Evolutionary conservation across 2,797 vertebrate genomes (phyloP).

Genomic region (Microctenopoma stevenorrisi): DNA sequence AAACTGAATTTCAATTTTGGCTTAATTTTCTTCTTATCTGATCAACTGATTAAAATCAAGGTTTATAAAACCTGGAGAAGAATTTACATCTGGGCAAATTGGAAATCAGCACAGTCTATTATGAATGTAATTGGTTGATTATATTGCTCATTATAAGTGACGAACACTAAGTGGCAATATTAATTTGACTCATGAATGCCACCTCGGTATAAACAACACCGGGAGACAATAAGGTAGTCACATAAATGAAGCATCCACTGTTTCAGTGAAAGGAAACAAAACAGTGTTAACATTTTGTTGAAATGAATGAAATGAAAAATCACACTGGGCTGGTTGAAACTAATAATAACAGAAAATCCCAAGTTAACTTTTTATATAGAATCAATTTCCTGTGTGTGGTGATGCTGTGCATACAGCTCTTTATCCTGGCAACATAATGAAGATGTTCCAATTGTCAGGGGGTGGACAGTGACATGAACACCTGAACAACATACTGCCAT

Average conservation of each 20-base stretch:
- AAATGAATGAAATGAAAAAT: slow-evolving; percentile 17
- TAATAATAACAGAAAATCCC: slow-evolving; percentile 28
- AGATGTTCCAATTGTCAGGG: slow-evolving; percentile 16
- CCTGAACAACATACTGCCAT: slow-evolving; percentile 26
- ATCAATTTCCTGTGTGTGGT: slow-evolving; percentile 11
- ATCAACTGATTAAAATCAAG: slow-evolving; percentile 45
- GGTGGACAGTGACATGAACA: slow-evolving; percentile 33
- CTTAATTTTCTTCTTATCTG: slow-evolving; percentile 38
- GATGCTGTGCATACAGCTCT: neutral
- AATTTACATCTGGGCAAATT: slow-evolving; percentile 67
- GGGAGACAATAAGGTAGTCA: slow-evolving; percentile 42
- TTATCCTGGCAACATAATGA: slow-evolving; percentile 23
- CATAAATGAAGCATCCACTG: slow-evolving; percentile 22
- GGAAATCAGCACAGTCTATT: slow-evolving; percentile 69
- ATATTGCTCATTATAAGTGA: slow-evolving; percentile 75
- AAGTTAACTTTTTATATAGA: slow-evolving; percentile 23
- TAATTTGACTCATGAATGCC: slow-evolving; percentile 76
- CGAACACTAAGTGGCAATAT: slow-evolving; percentile 74
- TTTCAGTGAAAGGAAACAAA: slow-evolving; percentile 29
- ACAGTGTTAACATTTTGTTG: slow-evolving; percentile 24
- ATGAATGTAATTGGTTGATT: slow-evolving; percentile 75
- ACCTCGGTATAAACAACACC: slow-evolving; percentile 66
- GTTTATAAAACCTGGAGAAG: slow-evolving; percentile 46
- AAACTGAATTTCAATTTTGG: slow-evolving; percentile 20
- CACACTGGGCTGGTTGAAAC: slow-evolving; percentile 17